phyloP scores from a whole-genome alignment of 2,888 invertebrate species.

The Entomobrya proxima region DNA sequence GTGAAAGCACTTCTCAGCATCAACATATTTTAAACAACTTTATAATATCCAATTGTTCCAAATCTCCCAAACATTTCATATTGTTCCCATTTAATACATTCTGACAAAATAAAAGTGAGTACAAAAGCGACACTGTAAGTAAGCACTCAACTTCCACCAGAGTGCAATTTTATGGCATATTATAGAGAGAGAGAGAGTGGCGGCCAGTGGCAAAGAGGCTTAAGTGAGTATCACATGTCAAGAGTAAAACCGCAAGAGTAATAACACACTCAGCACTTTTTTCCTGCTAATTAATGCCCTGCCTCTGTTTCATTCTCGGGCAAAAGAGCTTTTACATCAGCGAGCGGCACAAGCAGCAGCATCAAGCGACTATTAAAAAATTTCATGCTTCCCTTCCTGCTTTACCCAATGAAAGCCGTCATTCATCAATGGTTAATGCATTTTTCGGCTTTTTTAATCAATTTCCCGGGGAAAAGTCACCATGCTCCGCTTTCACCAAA shows the following conservation, averaged over 20 bases:
- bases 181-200: constrained; percentile 6
- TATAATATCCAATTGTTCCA: no score
- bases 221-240: constrained; percentile 28
- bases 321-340: no score
- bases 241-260: constrained; percentile 26
- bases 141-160: no score
- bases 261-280: constrained; percentile 39
- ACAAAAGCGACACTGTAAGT: no score
- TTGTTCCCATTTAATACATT: no score
- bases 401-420: not conserved
- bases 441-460: constrained; percentile 18
- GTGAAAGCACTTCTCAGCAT: no score
- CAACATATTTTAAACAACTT: no score
- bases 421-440: constrained; percentile 26
- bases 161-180: no score
- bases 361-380: no score
- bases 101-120: no score
- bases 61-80: no score
- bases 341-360: no score
- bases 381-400: not conserved
- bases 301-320: not conserved
- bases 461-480: not conserved
- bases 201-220: not conserved
- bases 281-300: constrained; percentile 16
- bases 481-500: not conserved